Percentiles rank a stretch among this genome's conserved stretches.
These are phyloP conservation scores for Acanthochromis polyacanthus DNA, from an alignment of 2,113 vertebrate genomes.

Conservation along the genomic window DNA sequence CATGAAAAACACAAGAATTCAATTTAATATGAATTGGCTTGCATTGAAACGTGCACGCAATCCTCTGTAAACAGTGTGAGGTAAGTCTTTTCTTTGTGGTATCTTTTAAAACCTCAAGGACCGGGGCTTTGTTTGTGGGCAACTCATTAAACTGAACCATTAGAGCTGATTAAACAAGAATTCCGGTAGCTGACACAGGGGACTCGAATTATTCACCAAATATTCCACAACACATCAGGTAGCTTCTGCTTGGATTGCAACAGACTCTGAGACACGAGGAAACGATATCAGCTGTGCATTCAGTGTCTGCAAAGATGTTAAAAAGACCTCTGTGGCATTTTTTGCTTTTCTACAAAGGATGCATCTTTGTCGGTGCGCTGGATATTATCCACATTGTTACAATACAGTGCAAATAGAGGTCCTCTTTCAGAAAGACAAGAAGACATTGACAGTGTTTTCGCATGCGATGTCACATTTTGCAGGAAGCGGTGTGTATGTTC, in stretches of 20 bases:
- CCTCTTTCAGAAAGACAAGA: not conserved
- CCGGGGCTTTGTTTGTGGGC: not conserved
- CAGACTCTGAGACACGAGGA: no score
- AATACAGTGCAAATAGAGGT: not conserved
- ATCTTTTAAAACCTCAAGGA: not conserved
- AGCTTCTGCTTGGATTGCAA: not conserved
- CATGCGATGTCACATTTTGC: not conserved
- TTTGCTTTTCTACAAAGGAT: not conserved
- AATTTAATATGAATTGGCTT: not conserved
- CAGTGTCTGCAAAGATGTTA: not conserved
- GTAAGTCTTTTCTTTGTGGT: not conserved
- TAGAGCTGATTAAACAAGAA: conserved; percentile 6
- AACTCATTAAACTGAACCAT: not conserved
- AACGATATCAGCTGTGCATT: not conserved
- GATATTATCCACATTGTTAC: not conserved
- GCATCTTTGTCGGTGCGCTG: not conserved
- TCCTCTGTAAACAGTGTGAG: not conserved
- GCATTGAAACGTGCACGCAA: no score
- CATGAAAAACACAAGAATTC: not conserved
- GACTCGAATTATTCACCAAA: conserved; percentile 19
- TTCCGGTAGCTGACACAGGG: not conserved
- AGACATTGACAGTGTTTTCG: not conserved
- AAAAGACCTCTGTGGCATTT: not conserved
- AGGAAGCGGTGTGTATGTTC: not conserved
- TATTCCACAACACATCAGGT: not conserved